Evolutionary conservation across 2,797 vertebrate species (phyloP).

Genomic region (Thamnophis elegans): DNA sequence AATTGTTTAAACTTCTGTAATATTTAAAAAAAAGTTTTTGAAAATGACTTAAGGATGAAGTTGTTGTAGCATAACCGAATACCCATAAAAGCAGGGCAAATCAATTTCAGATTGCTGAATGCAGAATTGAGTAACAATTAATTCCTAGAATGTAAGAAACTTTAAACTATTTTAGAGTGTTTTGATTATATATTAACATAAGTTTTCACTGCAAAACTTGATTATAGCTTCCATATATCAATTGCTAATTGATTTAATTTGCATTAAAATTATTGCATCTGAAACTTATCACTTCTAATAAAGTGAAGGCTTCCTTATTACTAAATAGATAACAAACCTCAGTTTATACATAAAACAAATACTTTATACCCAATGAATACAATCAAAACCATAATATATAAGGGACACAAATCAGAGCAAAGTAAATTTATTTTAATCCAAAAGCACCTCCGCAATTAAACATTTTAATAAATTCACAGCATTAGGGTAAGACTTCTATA

Average conservation of each 20-base stretch:
- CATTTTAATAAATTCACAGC: neutral
- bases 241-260: neutral
- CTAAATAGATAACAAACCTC: neutral
- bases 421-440: no score
- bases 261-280: neutral
- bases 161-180: neutral
- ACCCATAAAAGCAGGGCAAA: neutral
- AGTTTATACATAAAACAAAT: neutral
- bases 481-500: neutral
- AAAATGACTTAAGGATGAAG: neutral
- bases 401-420: neutral
- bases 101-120: neutral
- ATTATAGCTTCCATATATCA: neutral
- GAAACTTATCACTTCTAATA: neutral
- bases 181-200: neutral
- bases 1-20: slow-evolving; percentile 5
- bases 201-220: neutral
- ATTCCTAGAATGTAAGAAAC: neutral
- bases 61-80: neutral
- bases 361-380: neutral
- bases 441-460: neutral
- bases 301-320: neutral
- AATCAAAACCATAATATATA: neutral
- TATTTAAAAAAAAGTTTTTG: neutral
- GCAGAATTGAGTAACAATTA: neutral